phyloP scores from a whole-genome alignment of 2,113 vertebrate species.

The Rhombomys opimus region DNA sequence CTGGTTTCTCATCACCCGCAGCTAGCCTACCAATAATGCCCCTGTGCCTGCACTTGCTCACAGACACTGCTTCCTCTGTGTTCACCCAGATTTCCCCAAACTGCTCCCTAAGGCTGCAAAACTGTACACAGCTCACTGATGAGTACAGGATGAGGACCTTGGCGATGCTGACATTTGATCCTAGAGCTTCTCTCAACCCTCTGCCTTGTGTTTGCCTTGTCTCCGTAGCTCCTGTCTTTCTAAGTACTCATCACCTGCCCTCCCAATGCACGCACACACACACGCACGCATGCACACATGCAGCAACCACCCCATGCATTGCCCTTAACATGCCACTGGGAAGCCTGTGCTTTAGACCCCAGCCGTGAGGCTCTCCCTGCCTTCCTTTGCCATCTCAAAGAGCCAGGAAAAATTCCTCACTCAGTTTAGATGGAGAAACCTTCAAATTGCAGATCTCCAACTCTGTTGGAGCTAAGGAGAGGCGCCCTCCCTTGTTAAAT shows the following conservation, averaged over 20 bases:
- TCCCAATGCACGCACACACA: neutral
- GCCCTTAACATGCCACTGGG: neutral
- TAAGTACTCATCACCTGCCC: neutral
- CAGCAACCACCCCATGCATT: neutral
- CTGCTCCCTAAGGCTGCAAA: neutral
- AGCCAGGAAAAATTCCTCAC: neutral
- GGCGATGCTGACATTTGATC: neutral
- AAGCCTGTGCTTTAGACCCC: neutral
- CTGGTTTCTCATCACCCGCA: neutral
- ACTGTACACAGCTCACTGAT: neutral
- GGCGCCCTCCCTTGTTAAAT: neutral
- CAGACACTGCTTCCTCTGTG: neutral
- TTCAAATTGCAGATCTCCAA: slow-evolving; percentile 29
- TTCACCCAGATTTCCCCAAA: slow-evolving; percentile 42
- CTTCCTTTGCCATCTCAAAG: neutral
- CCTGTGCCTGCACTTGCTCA: no score
- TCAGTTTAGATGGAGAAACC: slow-evolving; percentile 27
- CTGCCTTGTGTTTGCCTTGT: neutral
- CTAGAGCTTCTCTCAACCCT: neutral
- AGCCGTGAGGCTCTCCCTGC: neutral
- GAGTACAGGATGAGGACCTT: neutral
- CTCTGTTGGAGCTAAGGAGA: slow-evolving; percentile 36
- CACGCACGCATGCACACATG: neutral
- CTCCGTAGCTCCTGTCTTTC: neutral
- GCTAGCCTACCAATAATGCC: neutral